Conservation (phyloP, 2,797 vertebrate genomes). For the Clarias fuscus region DNA sequence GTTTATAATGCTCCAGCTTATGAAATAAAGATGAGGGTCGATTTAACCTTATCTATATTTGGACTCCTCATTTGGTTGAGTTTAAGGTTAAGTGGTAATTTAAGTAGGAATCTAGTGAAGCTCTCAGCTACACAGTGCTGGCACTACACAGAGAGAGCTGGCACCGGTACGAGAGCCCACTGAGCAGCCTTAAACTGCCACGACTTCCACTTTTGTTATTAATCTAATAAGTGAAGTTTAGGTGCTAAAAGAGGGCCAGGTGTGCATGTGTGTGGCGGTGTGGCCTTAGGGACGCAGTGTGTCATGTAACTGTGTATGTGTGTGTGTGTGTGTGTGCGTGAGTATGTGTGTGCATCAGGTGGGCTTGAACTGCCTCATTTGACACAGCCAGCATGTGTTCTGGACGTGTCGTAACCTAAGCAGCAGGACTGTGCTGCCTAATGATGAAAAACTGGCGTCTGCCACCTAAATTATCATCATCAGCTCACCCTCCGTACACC, state of each 20-base stretch:
- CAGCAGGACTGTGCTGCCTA: constrained; percentile 61
- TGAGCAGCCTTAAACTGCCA: constrained; percentile 41
- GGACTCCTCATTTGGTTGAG: constrained; percentile 1
- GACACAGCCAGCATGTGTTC: constrained; percentile 66
- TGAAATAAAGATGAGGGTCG: constrained; percentile 31
- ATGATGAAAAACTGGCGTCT: constrained; percentile 65
- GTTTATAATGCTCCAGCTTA: not conserved
- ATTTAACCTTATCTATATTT: constrained; percentile 32
- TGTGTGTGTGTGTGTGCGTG: constrained; percentile 31
- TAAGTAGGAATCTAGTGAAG: constrained; percentile 17
- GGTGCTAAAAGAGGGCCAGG: constrained; percentile 60
- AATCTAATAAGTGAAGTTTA: constrained; percentile 60
- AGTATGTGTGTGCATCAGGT: constrained; percentile 63
- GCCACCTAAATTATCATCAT: constrained; percentile 58
- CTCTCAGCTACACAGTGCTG: constrained; percentile 27
- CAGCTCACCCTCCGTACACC: constrained; percentile 33
- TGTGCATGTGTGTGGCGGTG: constrained; percentile 54
- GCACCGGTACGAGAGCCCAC: constrained; percentile 4
- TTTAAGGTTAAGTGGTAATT: constrained; percentile 32
- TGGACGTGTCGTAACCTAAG: constrained; percentile 63
- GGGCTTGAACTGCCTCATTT: constrained; percentile 66
- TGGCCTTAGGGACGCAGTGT: constrained; percentile 50
- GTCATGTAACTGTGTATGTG: constrained; percentile 26
- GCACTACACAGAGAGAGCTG: constrained; percentile 22
- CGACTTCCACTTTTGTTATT: constrained; percentile 57